Evolutionary conservation across 1,140 invertebrate genomes (phyloP).

Genomic region (Pemphigus obesinymphae): DNA sequence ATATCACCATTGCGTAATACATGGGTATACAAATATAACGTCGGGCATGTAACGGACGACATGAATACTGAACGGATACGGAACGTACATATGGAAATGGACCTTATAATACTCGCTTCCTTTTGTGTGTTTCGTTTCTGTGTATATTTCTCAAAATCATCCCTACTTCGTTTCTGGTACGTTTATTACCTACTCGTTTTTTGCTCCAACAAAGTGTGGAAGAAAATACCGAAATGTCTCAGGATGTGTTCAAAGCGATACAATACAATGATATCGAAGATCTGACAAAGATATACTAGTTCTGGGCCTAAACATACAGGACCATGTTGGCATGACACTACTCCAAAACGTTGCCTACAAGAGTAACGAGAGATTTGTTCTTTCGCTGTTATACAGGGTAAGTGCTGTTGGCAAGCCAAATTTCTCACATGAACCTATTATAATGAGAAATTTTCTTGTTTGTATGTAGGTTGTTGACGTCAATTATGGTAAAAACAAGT

Average conservation of each 20-base stretch:
- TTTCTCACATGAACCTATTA: constrained; percentile 22
- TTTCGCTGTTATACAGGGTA: constrained; percentile 82
- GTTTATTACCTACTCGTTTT: neutral
- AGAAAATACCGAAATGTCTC: neutral
- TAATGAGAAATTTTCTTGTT: neutral
- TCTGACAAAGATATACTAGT: constrained; percentile 65
- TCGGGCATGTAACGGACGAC: too few relatives aligned
- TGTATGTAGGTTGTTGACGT: constrained; percentile 81
- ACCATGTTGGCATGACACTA: constrained; percentile 87
- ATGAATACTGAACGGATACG: too few relatives aligned
- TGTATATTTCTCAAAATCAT: neutral
- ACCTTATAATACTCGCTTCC: too few relatives aligned
- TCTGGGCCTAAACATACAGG: constrained; percentile 65
- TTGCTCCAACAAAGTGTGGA: neutral
- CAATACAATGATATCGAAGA: constrained; percentile 63
- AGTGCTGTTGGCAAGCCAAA: constrained; percentile 49
- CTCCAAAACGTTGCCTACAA: constrained; percentile 93
- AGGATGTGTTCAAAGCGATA: constrained; percentile 64
- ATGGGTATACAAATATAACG: too few relatives aligned
- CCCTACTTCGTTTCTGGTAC: neutral
- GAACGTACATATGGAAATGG: too few relatives aligned
- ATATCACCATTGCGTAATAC: too few relatives aligned
- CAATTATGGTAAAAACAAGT: constrained; percentile 82
- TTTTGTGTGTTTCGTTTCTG: neutral
- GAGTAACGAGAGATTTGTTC: constrained; percentile 82